phyloP scores from a whole-genome alignment of 2,797 vertebrate genomes.

The Taenioides sp. region DNA sequence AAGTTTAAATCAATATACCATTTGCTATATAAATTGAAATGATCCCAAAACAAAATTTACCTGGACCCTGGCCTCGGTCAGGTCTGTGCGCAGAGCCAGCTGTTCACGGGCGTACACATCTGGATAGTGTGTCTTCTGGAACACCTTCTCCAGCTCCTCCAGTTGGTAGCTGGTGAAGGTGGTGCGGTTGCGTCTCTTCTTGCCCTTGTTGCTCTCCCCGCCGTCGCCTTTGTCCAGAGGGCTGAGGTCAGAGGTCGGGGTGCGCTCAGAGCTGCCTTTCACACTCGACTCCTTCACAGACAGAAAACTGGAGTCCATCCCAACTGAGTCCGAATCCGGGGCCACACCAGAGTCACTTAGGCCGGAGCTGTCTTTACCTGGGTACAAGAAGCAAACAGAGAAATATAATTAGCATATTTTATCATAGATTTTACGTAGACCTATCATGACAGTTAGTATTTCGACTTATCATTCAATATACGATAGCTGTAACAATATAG shows the following conservation, averaged over 20 bases:
- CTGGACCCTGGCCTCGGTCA: constrained; percentile 97
- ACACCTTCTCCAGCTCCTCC: constrained; percentile 98
- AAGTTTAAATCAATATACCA: too few species aligned
- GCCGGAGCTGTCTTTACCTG: constrained; percentile 89
- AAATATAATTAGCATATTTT: neutral
- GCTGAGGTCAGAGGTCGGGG: constrained; percentile 83
- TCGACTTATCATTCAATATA: too few species aligned
- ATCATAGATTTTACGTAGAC: neutral
- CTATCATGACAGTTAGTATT: too few species aligned
- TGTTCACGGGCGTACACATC: constrained; percentile 97
- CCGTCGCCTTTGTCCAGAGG: constrained; percentile 89
- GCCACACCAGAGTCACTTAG: constrained; percentile 88
- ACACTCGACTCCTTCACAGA: constrained; percentile 86
- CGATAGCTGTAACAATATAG: too few species aligned
- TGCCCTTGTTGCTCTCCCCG: constrained; percentile 95
- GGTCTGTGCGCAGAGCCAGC: constrained; percentile 96
- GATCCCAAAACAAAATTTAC: constrained; percentile 35
- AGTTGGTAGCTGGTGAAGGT: constrained; percentile 98
- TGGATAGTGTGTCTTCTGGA: constrained; percentile 98
- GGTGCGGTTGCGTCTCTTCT: constrained; percentile 95
- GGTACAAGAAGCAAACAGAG: constrained; percentile 5
- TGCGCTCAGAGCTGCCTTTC: constrained; percentile 85
- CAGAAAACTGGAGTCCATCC: constrained; percentile 95
- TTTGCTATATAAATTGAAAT: too few species aligned
- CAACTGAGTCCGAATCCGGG: constrained; percentile 83